phyloP scores from a whole-genome alignment of 2,113 vertebrate species.

The Rhineura floridana region DNA sequence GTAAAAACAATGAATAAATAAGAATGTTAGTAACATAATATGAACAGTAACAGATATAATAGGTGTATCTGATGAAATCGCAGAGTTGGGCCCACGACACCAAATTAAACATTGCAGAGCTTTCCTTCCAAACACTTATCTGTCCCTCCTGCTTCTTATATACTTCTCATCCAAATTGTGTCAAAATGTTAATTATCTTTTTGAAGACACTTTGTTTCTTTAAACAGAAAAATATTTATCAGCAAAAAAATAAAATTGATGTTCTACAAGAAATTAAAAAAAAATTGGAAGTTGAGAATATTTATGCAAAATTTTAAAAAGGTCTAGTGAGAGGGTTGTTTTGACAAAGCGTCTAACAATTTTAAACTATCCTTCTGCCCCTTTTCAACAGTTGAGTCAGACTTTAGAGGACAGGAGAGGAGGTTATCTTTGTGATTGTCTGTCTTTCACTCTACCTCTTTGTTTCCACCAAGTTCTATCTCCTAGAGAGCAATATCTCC shows the following conservation, averaged over 20 bases:
- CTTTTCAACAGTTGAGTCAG: not conserved
- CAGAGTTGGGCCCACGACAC: too few relatives aligned
- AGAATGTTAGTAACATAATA: too few relatives aligned
- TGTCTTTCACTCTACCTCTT: not conserved
- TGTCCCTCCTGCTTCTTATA: not conserved
- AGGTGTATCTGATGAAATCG: too few relatives aligned
- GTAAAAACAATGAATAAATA: too few relatives aligned
- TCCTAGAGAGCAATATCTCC: not conserved
- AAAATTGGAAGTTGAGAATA: not conserved
- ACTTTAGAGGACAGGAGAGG: not conserved
- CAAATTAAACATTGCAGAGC: not conserved
- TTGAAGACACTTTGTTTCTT: not conserved
- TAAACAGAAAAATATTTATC: too few relatives aligned
- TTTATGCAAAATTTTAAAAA: not conserved
- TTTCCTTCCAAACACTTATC: not conserved
- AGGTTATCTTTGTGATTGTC: not conserved
- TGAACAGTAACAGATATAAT: too few relatives aligned
- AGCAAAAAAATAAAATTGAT: not conserved
- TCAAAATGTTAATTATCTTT: not conserved
- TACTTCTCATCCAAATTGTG: not conserved
- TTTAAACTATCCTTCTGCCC: not conserved
- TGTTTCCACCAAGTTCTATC: not conserved
- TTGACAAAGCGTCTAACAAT: not conserved
- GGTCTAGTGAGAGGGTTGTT: not conserved
- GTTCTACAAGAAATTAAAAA: not conserved